Percentiles rank a stretch among this genome's conserved stretches.
Conservation (phyloP, 2,113 vertebrate genomes). For the Himantopus leucocephalus region DNA sequence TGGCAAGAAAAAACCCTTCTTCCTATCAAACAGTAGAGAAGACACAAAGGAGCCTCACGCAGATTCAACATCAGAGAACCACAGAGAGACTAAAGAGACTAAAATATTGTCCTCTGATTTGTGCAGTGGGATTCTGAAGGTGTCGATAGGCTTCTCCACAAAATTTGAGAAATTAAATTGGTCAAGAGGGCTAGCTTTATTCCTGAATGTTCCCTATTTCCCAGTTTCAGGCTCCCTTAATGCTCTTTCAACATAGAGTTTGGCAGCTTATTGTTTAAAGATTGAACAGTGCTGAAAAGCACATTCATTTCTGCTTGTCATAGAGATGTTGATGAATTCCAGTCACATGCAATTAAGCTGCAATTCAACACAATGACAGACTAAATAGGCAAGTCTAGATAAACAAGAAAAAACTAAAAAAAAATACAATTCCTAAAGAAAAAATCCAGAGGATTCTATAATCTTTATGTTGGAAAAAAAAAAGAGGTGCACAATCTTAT, state of each 20-base stretch:
- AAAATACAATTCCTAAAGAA: background rate
- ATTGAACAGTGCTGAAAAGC: background rate
- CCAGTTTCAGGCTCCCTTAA: background rate
- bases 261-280: slow-evolving; percentile 23
- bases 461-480: background rate
- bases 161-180: background rate
- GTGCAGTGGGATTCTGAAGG: background rate
- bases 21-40: background rate
- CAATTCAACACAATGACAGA: slow-evolving; percentile 10
- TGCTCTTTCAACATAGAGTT: background rate
- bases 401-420: background rate
- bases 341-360: slow-evolving; percentile 30
- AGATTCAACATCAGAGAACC: background rate
- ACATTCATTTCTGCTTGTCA: background rate
- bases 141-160: background rate
- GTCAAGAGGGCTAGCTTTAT: background rate
- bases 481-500: background rate
- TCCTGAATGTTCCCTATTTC: background rate
- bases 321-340: background rate
- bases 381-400: slow-evolving; percentile 42
- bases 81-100: background rate
- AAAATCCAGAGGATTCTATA: background rate
- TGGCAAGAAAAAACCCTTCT: background rate
- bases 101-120: background rate
- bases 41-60: background rate